phyloP scores from a whole-genome alignment of 2,113 vertebrate genomes.

The Gambusia holbrooki region DNA sequence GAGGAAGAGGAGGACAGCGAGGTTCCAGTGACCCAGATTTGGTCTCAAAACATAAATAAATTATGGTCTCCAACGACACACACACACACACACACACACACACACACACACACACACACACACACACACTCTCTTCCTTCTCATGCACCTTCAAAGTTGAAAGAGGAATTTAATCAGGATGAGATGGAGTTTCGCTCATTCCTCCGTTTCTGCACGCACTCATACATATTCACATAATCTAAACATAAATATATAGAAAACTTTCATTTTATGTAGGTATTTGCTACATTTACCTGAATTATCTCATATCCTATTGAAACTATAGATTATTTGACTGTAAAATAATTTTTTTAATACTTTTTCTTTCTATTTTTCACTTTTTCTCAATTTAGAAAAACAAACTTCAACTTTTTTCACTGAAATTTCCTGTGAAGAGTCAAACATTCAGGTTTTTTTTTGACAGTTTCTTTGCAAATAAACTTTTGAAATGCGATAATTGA shows the following conservation, averaged over 20 bases:
- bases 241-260: constrained; percentile 16
- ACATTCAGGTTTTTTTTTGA: background rate
- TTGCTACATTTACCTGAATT: background rate
- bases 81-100: constrained; percentile 44
- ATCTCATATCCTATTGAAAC: background rate
- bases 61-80: constrained; percentile 60
- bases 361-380: background rate
- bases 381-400: background rate
- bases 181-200: constrained; percentile 31
- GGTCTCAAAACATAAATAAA: constrained; percentile 82
- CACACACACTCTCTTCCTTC: constrained; percentile 40
- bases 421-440: too few species aligned
- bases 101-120: constrained; percentile 45
- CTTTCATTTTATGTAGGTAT: background rate
- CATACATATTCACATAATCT: constrained; percentile 41
- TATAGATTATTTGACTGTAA: background rate
- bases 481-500: too few species aligned
- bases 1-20: constrained; percentile 50
- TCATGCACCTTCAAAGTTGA: constrained; percentile 60
- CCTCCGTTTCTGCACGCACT: background rate
- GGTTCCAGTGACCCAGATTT: constrained; percentile 85
- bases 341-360: background rate
- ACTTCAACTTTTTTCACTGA: too few species aligned
- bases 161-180: constrained; percentile 43
- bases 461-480: background rate